Conservation (phyloP, 2,113 vertebrate genomes). For the Ictidomys tridecemlineatus region DNA sequence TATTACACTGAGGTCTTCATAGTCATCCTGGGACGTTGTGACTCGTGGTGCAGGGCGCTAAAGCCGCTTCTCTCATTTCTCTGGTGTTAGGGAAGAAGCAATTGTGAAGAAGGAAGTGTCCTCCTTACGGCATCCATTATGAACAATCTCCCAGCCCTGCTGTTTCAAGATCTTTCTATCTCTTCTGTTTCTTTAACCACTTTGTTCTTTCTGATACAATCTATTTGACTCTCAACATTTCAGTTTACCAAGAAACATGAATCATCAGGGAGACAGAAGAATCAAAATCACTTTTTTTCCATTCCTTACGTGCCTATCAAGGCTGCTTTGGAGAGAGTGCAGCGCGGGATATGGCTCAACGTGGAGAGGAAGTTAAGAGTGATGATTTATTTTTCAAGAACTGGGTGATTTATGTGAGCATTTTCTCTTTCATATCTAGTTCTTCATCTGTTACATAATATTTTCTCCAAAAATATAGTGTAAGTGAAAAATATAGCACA, state of each 20-base stretch:
- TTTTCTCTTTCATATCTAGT: conserved; percentile 60
- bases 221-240: conserved; percentile 78
- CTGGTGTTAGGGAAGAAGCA: conserved; percentile 79
- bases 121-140: conserved; percentile 82
- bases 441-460: conserved; percentile 67
- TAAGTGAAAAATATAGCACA: conserved; percentile 47
- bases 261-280: conserved; percentile 72
- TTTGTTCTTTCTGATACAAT: conserved; percentile 82
- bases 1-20: conserved; percentile 84
- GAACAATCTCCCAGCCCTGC: conserved; percentile 77
- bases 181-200: conserved; percentile 79
- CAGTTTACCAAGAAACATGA: conserved; percentile 81
- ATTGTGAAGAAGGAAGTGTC: conserved; percentile 80
- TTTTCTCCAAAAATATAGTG: conserved; percentile 49
- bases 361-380: conserved; percentile 33
- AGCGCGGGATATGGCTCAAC: not conserved
- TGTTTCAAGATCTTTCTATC: conserved; percentile 83
- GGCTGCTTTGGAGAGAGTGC: conserved; percentile 41
- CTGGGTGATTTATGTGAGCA: conserved; percentile 34
- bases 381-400: conserved; percentile 62
- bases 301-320: conserved; percentile 70
- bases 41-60: conserved; percentile 72
- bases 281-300: conserved; percentile 73
- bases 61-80: conserved; percentile 75
- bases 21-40: conserved; percentile 70